phyloP scores from a whole-genome alignment of 1,140 invertebrate genomes.

The Zaprionus vittiger region DNA sequence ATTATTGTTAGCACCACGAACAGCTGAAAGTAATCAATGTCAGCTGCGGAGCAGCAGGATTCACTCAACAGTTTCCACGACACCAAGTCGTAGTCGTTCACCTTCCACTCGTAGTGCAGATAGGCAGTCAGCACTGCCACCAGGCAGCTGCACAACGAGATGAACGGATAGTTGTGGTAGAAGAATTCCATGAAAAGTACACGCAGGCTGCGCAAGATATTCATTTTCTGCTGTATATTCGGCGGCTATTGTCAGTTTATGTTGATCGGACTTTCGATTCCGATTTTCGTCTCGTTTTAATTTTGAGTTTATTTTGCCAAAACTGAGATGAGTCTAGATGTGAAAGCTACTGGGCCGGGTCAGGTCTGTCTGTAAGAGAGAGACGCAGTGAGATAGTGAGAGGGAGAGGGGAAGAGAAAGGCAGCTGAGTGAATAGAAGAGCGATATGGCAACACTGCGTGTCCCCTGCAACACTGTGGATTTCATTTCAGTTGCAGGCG shows the following conservation, averaged over 20 bases:
- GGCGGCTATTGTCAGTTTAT: slow-evolving; percentile 20
- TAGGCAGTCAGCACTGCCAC: slow-evolving; percentile 60
- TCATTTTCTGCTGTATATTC: slow-evolving; percentile 39
- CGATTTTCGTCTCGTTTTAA: slow-evolving; percentile 32
- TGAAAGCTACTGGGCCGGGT: slow-evolving; percentile 21
- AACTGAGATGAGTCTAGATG: slow-evolving; percentile 21
- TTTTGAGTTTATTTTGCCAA: slow-evolving; percentile 40
- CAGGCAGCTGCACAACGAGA: slow-evolving; percentile 56
- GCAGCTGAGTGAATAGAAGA: not conserved
- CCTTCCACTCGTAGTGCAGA: slow-evolving; percentile 70
- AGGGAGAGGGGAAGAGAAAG: not conserved
- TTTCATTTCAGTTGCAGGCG: not conserved
- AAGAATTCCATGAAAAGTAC: slow-evolving; percentile 56
- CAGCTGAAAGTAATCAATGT: slow-evolving; percentile 66
- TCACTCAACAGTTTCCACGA: slow-evolving; percentile 67
- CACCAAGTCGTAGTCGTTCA: slow-evolving; percentile 66
- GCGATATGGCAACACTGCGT: not conserved
- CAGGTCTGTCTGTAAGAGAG: not conserved
- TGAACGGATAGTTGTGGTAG: slow-evolving; percentile 59
- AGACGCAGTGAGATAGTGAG: not conserved
- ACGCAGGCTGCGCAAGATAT: slow-evolving; percentile 55
- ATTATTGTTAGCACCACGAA: slow-evolving; percentile 61
- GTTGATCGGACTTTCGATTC: slow-evolving; percentile 19
- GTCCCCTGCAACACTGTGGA: slow-evolving; percentile 43
- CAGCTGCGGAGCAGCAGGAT: slow-evolving; percentile 35